Percentiles rank a stretch among this genome's conserved stretches.
Conservation (phyloP, 2,113 vertebrate genomes). For the Mesembrinibis cayennensis region DNA sequence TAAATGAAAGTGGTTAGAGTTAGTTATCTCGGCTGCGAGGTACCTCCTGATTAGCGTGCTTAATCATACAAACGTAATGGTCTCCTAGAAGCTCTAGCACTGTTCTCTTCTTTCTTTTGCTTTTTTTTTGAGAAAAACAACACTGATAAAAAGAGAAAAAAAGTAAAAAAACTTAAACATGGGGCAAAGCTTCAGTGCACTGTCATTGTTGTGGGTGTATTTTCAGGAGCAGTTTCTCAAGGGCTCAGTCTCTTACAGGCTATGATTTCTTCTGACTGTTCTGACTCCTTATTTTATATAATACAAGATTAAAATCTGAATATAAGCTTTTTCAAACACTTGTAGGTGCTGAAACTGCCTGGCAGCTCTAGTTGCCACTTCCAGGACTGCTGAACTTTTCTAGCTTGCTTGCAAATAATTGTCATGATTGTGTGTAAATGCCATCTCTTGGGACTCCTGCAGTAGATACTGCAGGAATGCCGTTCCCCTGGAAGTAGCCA, state of each 20-base stretch:
- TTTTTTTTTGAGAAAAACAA: background rate
- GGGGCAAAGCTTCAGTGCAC: background rate
- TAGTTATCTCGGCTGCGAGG: background rate
- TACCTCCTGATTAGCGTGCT: background rate
- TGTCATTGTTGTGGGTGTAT: background rate
- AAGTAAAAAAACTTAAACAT: background rate
- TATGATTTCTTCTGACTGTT: background rate
- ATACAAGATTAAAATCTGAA: background rate
- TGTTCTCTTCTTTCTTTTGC: background rate
- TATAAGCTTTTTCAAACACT: background rate
- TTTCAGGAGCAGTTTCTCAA: background rate
- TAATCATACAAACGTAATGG: background rate
- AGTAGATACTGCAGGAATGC: slow-evolving; percentile 21
- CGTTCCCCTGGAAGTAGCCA: background rate
- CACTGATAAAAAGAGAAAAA: background rate
- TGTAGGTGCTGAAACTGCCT: background rate
- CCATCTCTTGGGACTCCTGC: background rate
- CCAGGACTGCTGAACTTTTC: background rate
- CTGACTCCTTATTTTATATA: background rate
- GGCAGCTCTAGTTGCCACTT: background rate
- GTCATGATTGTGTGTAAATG: background rate
- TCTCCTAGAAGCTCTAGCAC: background rate
- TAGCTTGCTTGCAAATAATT: background rate
- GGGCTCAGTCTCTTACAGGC: background rate
- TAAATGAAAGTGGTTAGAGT: background rate